Evolutionary conservation across 2,888 invertebrate species (phyloP).

Genomic region (Embidobia sp.): DNA sequence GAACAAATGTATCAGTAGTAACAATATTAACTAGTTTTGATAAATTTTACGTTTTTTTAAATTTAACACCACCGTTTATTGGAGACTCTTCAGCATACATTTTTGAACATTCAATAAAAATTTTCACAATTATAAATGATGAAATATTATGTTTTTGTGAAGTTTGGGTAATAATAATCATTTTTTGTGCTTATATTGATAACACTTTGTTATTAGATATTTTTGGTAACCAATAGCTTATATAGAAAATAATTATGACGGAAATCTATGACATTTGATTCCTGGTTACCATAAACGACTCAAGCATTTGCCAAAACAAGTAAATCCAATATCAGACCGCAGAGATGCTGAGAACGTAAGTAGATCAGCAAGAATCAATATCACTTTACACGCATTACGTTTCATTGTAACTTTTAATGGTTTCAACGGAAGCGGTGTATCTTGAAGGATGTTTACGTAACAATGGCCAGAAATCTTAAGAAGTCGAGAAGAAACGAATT

Average conservation of each 20-base stretch:
- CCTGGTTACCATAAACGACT: conserved; percentile 71
- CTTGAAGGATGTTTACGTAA: conserved; percentile 67
- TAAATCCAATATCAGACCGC: conserved; percentile 66
- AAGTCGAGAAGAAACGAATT: conserved; percentile 48
- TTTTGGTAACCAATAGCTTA: conserved; percentile 66
- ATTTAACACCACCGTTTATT: no score
- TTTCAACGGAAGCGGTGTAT: conserved; percentile 68
- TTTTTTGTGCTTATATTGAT: neutral
- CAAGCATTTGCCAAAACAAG: conserved; percentile 68
- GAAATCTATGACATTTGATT: conserved; percentile 74
- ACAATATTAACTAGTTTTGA: no score
- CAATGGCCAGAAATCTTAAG: conserved; percentile 67
- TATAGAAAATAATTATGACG: conserved; percentile 70
- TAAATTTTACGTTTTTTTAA: no score
- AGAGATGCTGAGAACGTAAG: conserved; percentile 69
- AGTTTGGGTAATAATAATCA: neutral
- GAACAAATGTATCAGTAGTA: no score
- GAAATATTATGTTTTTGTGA: no score
- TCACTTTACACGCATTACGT: neutral
- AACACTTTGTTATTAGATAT: neutral
- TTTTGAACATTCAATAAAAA: no score
- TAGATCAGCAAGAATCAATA: conserved; percentile 11
- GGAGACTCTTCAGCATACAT: no score
- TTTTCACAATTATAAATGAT: no score
- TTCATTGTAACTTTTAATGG: conserved; percentile 14